A percentile compares a stretch with the other conserved stretches of the same genome.
phyloP scores from a whole-genome alignment of 2,797 vertebrate species.

The Mormyrus hasselquistii region DNA sequence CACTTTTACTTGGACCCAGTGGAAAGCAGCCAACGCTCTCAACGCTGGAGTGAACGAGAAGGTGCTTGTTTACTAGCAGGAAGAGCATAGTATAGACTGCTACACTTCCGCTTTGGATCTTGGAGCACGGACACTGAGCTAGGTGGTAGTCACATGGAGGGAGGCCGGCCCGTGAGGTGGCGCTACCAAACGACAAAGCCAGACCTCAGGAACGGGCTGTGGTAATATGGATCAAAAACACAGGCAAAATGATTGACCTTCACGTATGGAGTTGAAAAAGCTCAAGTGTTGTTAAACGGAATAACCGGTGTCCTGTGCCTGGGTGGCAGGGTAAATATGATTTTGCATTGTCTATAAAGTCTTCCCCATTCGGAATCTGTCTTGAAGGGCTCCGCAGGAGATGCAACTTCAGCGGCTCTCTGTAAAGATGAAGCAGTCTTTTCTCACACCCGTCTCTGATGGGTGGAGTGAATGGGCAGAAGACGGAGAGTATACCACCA shows the following conservation, averaged over 20 bases:
- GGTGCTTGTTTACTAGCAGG: neutral
- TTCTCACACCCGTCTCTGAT: conserved; percentile 38
- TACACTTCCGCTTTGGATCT: neutral
- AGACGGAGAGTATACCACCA: conserved; percentile 19
- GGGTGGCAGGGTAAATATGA: neutral
- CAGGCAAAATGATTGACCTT: neutral
- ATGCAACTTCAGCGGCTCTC: conserved; percentile 36
- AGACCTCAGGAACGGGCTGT: neutral
- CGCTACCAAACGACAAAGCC: neutral
- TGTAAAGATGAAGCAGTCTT: conserved; percentile 40
- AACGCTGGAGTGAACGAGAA: neutral
- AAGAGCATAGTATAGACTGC: neutral
- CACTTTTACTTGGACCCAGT: neutral
- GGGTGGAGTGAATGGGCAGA: conserved; percentile 26
- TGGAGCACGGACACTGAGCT: neutral
- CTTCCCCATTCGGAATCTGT: conserved; percentile 33
- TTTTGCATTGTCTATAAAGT: neutral
- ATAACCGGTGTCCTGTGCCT: neutral
- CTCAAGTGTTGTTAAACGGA: neutral
- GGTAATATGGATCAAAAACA: neutral
- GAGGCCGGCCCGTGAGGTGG: neutral
- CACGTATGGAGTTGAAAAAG: neutral
- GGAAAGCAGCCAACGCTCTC: neutral
- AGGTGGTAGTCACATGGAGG: neutral
- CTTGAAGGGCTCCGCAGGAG: conserved; percentile 33